Percentiles rank a stretch among this genome's conserved stretches.
These are phyloP conservation scores for Xanthia icteritia DNA, from an alignment of 2,888 invertebrate genomes.

Conservation along the genomic window DNA sequence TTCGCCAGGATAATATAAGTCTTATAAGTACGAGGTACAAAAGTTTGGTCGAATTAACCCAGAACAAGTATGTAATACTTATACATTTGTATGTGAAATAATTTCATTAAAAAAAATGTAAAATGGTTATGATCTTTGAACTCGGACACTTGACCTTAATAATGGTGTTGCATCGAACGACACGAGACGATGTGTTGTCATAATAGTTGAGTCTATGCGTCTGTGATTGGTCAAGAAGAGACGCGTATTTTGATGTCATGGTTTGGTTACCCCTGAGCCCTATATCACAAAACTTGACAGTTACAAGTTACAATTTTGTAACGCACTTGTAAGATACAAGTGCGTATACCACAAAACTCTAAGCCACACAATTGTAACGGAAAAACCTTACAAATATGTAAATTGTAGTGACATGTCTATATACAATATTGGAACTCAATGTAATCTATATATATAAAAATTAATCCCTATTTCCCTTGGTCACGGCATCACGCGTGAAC, in stretches of 20 bases:
- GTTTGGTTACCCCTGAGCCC: background rate
- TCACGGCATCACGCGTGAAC: too few relatives aligned
- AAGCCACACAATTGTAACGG: too few relatives aligned
- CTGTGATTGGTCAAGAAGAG: conserved; percentile 11
- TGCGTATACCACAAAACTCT: too few relatives aligned
- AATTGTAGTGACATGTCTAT: too few relatives aligned
- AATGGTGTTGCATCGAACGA: conserved; percentile 39
- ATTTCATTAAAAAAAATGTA: conserved; percentile 37
- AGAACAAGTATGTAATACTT: conserved; percentile 3
- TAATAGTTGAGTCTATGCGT: background rate
- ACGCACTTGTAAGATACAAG: too few relatives aligned
- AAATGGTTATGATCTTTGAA: conserved; percentile 52
- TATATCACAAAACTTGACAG: too few relatives aligned
- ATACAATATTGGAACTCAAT: too few relatives aligned
- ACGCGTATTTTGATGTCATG: background rate
- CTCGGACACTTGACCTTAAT: conserved; percentile 58
- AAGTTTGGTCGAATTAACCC: background rate
- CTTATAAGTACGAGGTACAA: background rate
- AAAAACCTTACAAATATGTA: too few relatives aligned
- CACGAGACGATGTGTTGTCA: conserved; percentile 32
- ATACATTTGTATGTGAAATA: conserved; percentile 17
- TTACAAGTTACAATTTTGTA: too few relatives aligned
- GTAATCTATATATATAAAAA: too few relatives aligned
- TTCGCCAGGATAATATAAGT: background rate
- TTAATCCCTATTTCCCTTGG: too few relatives aligned